Base-by-base conservation (phyloP, 2,113 vertebrate species). In the Gallinago jamesoni region DNA sequence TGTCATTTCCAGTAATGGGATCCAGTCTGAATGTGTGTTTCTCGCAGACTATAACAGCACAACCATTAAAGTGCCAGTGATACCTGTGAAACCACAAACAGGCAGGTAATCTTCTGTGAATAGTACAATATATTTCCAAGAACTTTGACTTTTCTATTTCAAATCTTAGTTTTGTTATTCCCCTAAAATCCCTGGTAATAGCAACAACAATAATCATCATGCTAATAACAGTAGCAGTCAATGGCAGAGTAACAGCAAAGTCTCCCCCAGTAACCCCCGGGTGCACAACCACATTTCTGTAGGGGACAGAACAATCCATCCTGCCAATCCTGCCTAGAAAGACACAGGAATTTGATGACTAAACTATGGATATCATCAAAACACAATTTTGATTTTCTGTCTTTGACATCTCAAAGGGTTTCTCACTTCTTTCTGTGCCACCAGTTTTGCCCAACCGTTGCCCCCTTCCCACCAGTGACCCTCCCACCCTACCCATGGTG, bases 1-100 rank as follows among this genome's bases (percentile, higher is more conserved):
- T 95, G 78, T 95, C 91, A 86, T 78, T 92, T 87, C 92, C 78
- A 90, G 94, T 88, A 95, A 96, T 75, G 89, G 75, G 15, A 90
- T 84, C 60, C 85, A 84, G 23, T 20, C 85, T 64, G 93, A 70
- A 37, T 22, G 64, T 57, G 11, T 74, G 84, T 85, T 94, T 88
- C 64, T 30, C 74, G 80, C 92, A 90, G 88, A 81, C 31, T 81
- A 5, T 69, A 94, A 76, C 88, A 75, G 60, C 48, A 67, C 0
- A 0, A 55, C 85, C 10, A 4, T 72, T 89, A 93, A 63, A 86
- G 94, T 37, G 78, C 59, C 73, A 55, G 69, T 31, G 83, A 41
- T 37, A 39, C 88, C 90, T 87, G 76, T 84, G 92, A 93, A 95
- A 92, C 94, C 90, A 76, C 83, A 92, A 76, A 73, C 28, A 76